Base-by-base conservation (phyloP, 2,797 vertebrate genomes). In the Trematomus bernacchii region DNA sequence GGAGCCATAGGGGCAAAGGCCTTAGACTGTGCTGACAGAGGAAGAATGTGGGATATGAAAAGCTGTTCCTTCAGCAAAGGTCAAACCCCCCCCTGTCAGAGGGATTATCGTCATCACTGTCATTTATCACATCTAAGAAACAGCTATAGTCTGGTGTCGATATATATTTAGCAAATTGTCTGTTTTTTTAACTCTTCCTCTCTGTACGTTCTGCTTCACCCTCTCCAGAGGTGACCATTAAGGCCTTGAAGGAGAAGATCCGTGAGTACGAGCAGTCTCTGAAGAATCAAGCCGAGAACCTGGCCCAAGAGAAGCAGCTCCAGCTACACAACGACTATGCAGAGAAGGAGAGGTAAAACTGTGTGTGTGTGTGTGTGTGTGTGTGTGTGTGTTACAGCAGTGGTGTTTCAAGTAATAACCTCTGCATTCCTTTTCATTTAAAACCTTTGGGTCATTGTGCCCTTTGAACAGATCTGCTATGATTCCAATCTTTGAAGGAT, bases 201-300 rank as follows among this genome's bases (percentile, higher is more conserved):
- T 12, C 15, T 55, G 0, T 1, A 76, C 48, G 54, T 52, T 65
- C 60, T 80, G 40, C 33, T 70, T 58, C 23, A 80, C 64, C 40
- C 57, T 54, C 47, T 58, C 37, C 89, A 99, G 98, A 99, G 95
- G 98, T 99, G 92, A 99, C 98, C 84, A 99, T 99, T 88, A 99
- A 99, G 95, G 95, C 96, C 91, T 96, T 99, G 95, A 99, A 98
- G 94, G 98, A 99, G 94, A 99, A 98, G 94, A 98, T 99, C 93
- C 96, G 98, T 62, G 98, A 99, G 91, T 99, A 98, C 79, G 98
- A 99, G 80, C 98, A 98, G 96, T 97, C 97, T 79, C 92, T 99
- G 95, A 99, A 97, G 96, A 98, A 95, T 93, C 97, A 98, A 93
- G 97, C 97, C 0, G 97, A 99, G 94, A 98, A 95, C 83, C 96